Conservation (phyloP, 1,140 invertebrate species). For the Elysia chlorotica region DNA sequence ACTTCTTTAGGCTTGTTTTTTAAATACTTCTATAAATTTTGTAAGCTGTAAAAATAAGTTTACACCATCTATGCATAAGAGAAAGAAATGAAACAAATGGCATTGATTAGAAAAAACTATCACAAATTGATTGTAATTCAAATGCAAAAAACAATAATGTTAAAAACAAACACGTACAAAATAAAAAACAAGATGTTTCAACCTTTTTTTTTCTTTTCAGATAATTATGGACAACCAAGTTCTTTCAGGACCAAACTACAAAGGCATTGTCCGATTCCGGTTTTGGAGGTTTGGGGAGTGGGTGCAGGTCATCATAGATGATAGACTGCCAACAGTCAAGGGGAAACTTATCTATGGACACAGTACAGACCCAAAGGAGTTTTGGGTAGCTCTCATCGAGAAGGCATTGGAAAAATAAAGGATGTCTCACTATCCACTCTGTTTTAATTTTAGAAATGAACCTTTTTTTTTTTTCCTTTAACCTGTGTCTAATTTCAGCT, state of each 20-base stretch:
- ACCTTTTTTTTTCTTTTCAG: slow-evolving; percentile 63
- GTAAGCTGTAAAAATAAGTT: too few relatives aligned
- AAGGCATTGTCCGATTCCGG: slow-evolving; percentile 68
- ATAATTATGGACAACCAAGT: slow-evolving; percentile 37
- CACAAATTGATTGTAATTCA: slow-evolving; percentile 63
- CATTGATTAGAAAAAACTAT: too few relatives aligned
- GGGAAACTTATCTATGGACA: slow-evolving; percentile 50
- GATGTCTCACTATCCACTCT: too few relatives aligned
- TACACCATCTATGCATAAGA: too few relatives aligned
- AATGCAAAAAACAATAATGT: not conserved
- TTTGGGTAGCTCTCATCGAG: slow-evolving; percentile 96
- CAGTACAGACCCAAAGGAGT: slow-evolving; percentile 67
- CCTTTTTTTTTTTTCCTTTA: not conserved
- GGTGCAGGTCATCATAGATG: slow-evolving; percentile 77
- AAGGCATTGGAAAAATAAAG: slow-evolving; percentile 72
- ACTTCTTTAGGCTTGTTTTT: too few relatives aligned
- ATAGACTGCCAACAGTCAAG: slow-evolving; percentile 68
- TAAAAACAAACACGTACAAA: too few relatives aligned
- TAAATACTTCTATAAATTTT: too few relatives aligned
- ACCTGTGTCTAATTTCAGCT: too few relatives aligned
- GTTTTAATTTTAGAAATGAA: too few relatives aligned
- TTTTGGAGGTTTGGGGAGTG: slow-evolving; percentile 80
- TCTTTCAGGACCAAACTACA: slow-evolving; percentile 37
- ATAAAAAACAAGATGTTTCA: too few relatives aligned
- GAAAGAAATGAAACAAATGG: too few relatives aligned